Conservation (phyloP, 2,113 vertebrate genomes). For the Toxotes jaculatrix region DNA sequence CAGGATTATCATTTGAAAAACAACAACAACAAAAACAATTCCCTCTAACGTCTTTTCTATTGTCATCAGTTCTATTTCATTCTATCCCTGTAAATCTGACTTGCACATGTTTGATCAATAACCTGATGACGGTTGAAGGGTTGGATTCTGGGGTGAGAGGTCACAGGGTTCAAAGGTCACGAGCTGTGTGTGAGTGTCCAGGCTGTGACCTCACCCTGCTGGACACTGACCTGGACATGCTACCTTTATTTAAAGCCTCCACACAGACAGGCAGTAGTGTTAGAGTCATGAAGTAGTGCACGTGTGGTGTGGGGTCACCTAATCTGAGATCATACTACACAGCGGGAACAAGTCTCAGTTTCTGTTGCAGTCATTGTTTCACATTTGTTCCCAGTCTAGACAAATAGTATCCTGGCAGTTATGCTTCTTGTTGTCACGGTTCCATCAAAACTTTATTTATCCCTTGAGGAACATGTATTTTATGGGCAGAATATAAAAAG, state of each 20-base stretch:
- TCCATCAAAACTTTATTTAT: background rate
- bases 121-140: slow-evolving; percentile 16
- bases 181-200: slow-evolving; percentile 36
- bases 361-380: background rate
- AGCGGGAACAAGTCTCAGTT: background rate
- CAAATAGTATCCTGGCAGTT: background rate
- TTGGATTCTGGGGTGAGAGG: slow-evolving; percentile 38
- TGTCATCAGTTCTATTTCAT: background rate
- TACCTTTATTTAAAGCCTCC: slow-evolving; percentile 3
- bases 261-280: background rate
- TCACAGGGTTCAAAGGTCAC: slow-evolving; percentile 47
- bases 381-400: background rate
- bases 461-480: background rate
- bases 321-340: slow-evolving; percentile 1
- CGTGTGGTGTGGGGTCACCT: background rate
- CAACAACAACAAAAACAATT: background rate
- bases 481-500: background rate
- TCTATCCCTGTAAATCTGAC: background rate
- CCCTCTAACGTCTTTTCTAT: background rate
- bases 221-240: slow-evolving; percentile 25
- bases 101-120: slow-evolving; percentile 61
- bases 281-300: background rate
- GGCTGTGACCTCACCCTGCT: slow-evolving; percentile 59
- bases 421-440: background rate
- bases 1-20: slow-evolving; percentile 10